Percentiles rank a stretch among this genome's conserved stretches.
phyloP scores from a whole-genome alignment of 1,140 invertebrate species.

The Neuroterus valhalla region DNA sequence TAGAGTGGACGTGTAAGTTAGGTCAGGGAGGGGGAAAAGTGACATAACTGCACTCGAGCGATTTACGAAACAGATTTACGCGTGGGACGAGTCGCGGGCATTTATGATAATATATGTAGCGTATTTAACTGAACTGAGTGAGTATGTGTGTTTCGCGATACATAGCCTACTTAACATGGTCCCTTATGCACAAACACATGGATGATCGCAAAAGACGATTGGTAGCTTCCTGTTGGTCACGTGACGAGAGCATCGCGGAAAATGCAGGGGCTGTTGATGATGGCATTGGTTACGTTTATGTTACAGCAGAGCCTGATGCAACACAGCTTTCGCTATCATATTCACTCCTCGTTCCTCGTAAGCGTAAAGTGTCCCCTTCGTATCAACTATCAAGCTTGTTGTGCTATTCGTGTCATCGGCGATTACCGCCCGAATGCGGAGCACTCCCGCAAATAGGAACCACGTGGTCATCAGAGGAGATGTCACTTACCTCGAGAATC shows the following conservation, averaged over 20 bases:
- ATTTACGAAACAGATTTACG: slow-evolving; percentile 74
- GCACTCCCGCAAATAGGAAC: slow-evolving; percentile 51
- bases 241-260: slow-evolving; percentile 66
- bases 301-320: slow-evolving; percentile 58
- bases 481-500: slow-evolving; percentile 20
- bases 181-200: slow-evolving; percentile 66
- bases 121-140: slow-evolving; percentile 57
- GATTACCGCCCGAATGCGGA: slow-evolving; percentile 60
- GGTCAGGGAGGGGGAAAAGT: slow-evolving; percentile 58
- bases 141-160: slow-evolving; percentile 44
- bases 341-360: slow-evolving; percentile 39
- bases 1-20: slow-evolving; percentile 39
- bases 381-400: slow-evolving; percentile 47
- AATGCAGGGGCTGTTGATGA: slow-evolving; percentile 48
- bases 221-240: slow-evolving; percentile 74
- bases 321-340: slow-evolving; percentile 43
- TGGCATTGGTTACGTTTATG: slow-evolving; percentile 62
- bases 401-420: slow-evolving; percentile 62
- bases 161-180: slow-evolving; percentile 70
- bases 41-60: slow-evolving; percentile 69
- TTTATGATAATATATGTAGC: slow-evolving; percentile 72
- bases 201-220: slow-evolving; percentile 75
- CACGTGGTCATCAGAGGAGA: slow-evolving; percentile 32
- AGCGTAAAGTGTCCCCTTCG: slow-evolving; percentile 45
- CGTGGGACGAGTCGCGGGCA: slow-evolving; percentile 69